phyloP scores from a whole-genome alignment of 2,797 vertebrate species.

The Threskiornis aethiopicus region DNA sequence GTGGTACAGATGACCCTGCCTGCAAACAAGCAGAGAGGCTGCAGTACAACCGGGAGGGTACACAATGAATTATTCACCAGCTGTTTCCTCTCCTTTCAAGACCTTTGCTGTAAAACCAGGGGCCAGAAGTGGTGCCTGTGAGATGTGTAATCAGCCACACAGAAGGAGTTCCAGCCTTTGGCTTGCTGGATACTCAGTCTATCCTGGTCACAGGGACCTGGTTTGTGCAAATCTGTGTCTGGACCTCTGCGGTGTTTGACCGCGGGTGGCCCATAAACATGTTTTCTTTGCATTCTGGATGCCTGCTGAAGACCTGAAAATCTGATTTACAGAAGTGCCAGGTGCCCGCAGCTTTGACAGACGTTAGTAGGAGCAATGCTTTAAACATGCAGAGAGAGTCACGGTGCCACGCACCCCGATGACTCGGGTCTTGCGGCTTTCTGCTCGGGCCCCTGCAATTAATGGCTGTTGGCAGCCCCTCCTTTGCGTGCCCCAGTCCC shows the following conservation, averaged over 20 bases:
- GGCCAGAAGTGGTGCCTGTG: neutral
- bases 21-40: neutral
- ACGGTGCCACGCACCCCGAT: accelerated
- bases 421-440: neutral
- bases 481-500: neutral
- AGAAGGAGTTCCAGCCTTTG: neutral
- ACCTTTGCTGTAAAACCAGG: neutral
- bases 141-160: neutral
- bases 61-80: constrained; percentile 44
- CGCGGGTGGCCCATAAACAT: neutral
- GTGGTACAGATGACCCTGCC: constrained; percentile 47
- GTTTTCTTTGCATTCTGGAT: neutral
- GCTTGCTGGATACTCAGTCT: neutral
- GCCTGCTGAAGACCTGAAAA: neutral
- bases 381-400: neutral
- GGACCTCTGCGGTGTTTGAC: neutral
- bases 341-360: neutral
- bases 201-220: accelerated
- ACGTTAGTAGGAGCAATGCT: neutral
- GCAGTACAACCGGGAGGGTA: neutral
- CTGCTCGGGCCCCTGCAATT: neutral
- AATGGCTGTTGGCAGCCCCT: neutral
- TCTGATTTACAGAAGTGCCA: neutral
- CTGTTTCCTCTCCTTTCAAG: constrained; percentile 15
- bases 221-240: neutral